Evolutionary conservation across 2,888 invertebrate species (phyloP), one percentile per base, ranked within the genome.

Genomic region (Agrochola lota): DNA sequence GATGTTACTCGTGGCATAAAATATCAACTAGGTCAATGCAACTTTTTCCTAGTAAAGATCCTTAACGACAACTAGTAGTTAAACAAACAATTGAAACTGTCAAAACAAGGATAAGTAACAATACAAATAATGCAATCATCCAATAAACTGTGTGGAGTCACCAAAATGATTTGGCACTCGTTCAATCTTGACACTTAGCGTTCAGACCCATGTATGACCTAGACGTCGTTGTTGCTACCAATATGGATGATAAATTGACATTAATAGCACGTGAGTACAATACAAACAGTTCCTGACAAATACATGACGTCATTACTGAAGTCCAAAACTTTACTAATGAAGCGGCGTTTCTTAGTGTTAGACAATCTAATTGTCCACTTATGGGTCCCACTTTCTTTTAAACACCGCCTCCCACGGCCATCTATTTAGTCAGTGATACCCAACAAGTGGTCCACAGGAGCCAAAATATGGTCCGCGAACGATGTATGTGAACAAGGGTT

Each of bases 131-230:
- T 81, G 57, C 85, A 85, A 83, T 83, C 77, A 83, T 81, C 30
- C 82, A 83, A 82, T 85, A 74, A 84, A 85, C 66, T 67, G 20
- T 73, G 69, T 64, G 63, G 66, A 63, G 73, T 64, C 71, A 71
- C 82, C 68, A 85, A 82, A 77, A 74, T 78, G 71, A 84, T 78
- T 85, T 85, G 85, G 74, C 85, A 72, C 84, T 78, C 83, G 67
- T 78, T 82, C 85, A 84, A 85, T 84, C 85, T 82, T 85, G 85
- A 78, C 84, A 82, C 83, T 75, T 68, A 70, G 69, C 63, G 76
- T 74, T 70, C 74, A 76, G 40, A 55, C 15, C 81, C 67, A 78
- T 75, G 40, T 62, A 73, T 64, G 78, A 83, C 71, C 59, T 71
- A 69, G 64, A 63, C 67, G 72, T 62, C 77, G 71, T 80, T 62